These are phyloP conservation scores for Tupaia chinensis DNA, from an alignment of 2,113 vertebrate genomes.

Conservation along the genomic window DNA sequence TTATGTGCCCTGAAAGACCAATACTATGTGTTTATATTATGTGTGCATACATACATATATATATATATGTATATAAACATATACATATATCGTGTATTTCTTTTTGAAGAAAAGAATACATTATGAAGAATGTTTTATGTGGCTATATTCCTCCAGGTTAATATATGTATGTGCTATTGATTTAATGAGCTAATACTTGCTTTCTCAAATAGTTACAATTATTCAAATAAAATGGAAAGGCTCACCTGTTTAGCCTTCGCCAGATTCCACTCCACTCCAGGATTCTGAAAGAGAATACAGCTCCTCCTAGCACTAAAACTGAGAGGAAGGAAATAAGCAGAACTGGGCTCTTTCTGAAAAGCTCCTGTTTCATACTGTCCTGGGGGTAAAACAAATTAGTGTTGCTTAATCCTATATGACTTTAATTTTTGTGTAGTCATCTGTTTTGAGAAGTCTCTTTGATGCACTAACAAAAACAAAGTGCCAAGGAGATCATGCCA, in stretches of 20 bases:
- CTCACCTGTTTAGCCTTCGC: not conserved
- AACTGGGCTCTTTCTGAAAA: slow-evolving; percentile 10
- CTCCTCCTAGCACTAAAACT: not conserved
- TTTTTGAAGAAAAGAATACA: too few relatives aligned
- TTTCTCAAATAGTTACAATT: slow-evolving; percentile 34
- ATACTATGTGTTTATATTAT: not conserved
- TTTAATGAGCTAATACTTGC: not conserved
- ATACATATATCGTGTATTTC: not conserved
- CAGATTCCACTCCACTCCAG: not conserved
- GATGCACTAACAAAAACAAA: not conserved
- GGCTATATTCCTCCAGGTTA: not conserved
- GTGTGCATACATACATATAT: not conserved
- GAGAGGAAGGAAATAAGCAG: not conserved
- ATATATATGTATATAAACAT: not conserved
- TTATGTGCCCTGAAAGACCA: not conserved
- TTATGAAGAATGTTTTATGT: not conserved
- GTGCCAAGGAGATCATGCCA: not conserved
- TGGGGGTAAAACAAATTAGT: slow-evolving; percentile 35
- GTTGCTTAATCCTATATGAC: not conserved
- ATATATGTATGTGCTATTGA: not conserved
- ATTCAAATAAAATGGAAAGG: slow-evolving; percentile 16
- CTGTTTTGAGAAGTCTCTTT: not conserved
- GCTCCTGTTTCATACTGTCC: slow-evolving; percentile 1
- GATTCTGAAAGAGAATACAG: not conserved
- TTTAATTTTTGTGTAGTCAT: not conserved